Evolutionary conservation across 2,797 vertebrate species (phyloP).

Genomic region (Acanthopagrus latus): DNA sequence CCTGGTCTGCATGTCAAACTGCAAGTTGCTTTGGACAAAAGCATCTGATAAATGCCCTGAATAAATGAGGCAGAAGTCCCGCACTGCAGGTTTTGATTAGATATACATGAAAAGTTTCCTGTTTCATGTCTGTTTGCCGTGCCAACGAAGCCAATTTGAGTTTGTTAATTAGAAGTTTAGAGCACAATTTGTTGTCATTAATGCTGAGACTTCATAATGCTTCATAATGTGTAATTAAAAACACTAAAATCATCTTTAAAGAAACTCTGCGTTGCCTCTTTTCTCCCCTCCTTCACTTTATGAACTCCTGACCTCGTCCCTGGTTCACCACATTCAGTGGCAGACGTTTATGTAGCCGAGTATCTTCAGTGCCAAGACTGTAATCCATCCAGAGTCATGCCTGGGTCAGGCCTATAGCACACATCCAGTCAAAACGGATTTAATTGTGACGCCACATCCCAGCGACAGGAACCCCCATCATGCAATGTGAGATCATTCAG

Average conservation of each 20-base stretch:
- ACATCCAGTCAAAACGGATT: constrained; percentile 22
- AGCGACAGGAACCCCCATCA: constrained; percentile 39
- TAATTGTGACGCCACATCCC: constrained; percentile 28
- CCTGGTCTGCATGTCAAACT: too few relatives aligned
- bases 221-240: constrained; percentile 10
- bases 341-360: constrained; percentile 30
- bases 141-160: too few relatives aligned
- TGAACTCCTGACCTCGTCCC: background rate
- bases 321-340: constrained; percentile 28
- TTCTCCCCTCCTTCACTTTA: constrained; percentile 7
- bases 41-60: too few relatives aligned
- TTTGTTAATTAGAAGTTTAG: too few relatives aligned
- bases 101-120: too few relatives aligned
- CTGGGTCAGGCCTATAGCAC: constrained; percentile 33
- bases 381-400: constrained; percentile 42
- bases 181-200: too few relatives aligned
- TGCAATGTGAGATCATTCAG: constrained; percentile 69
- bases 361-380: constrained; percentile 26
- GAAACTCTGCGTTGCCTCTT: background rate
- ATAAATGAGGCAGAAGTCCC: too few relatives aligned
- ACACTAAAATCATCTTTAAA: background rate
- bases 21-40: too few relatives aligned
- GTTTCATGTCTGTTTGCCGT: too few relatives aligned
- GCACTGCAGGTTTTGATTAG: too few relatives aligned
- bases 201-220: background rate